Percentiles rank a stretch among this genome's conserved stretches.
These are phyloP conservation scores for Holacanthella duospinosa DNA, from an alignment of 2,888 invertebrate genomes.

Conservation along the genomic window DNA sequence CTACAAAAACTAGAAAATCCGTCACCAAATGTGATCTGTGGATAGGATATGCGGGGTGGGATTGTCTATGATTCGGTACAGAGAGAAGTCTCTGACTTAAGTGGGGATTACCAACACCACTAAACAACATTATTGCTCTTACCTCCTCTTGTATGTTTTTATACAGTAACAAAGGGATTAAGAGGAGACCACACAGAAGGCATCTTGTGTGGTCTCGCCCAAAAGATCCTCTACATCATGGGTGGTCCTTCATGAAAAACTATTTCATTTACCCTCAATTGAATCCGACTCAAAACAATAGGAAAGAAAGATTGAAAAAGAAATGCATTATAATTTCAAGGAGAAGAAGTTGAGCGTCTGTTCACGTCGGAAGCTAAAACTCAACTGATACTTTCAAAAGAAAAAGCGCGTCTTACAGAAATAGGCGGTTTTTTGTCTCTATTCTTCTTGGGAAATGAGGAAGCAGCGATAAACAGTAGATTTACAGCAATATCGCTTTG, in stretches of 20 bases:
- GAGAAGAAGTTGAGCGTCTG: not conserved
- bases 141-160: not conserved
- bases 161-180: constrained; percentile 19
- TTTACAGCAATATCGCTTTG: too few relatives aligned
- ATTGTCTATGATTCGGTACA: not conserved
- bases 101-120: constrained; percentile 3
- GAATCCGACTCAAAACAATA: not conserved
- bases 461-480: too few relatives aligned
- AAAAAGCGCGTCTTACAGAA: too few relatives aligned
- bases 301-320: not conserved
- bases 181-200: constrained; percentile 29
- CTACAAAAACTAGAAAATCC: too few relatives aligned
- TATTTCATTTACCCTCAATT: constrained; percentile 1
- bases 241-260: constrained; percentile 26
- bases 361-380: not conserved
- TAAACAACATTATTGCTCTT: constrained; percentile 1
- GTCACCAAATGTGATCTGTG: not conserved
- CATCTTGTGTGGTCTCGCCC: constrained; percentile 32
- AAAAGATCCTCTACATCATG: constrained; percentile 32
- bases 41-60: not conserved
- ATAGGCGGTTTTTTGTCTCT: too few relatives aligned
- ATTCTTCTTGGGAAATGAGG: too few relatives aligned
- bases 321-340: not conserved
- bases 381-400: too few relatives aligned
- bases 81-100: not conserved